Percentiles rank a stretch among this genome's conserved stretches.
Evolutionary conservation across 1,140 invertebrate genomes (phyloP).

Genomic region (Pogonomyrmex barbatus): DNA sequence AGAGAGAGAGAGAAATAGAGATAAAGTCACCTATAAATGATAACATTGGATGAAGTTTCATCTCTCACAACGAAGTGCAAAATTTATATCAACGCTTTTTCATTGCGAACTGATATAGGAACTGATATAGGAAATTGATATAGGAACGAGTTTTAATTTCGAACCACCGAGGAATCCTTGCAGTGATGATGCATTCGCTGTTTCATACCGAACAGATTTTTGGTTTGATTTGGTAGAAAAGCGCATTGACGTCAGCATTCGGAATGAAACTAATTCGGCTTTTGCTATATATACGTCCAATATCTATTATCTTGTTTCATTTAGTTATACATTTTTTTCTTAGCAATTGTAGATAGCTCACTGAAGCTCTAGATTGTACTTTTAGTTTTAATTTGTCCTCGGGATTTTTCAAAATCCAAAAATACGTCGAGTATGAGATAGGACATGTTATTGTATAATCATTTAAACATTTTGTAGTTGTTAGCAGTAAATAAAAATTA

Average conservation of each 20-base stretch:
- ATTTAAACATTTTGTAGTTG: no score
- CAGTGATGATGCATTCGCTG: background rate
- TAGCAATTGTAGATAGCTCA: background rate
- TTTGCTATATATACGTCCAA: background rate
- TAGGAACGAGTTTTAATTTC: constrained; percentile 26
- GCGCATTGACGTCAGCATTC: constrained; percentile 41
- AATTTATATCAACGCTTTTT: constrained; percentile 46
- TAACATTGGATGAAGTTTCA: background rate
- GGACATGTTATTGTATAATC: background rate
- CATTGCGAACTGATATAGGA: background rate
- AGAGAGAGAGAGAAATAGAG: background rate
- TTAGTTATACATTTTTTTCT: background rate
- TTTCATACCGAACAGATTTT: constrained; percentile 19
- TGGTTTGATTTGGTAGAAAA: constrained; percentile 23
- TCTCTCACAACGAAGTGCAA: background rate
- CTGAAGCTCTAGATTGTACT: background rate
- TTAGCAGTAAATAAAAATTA: no score
- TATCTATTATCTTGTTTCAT: background rate
- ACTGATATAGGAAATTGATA: background rate
- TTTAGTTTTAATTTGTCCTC: constrained; percentile 11
- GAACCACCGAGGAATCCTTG: background rate
- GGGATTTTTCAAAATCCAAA: constrained; percentile 4
- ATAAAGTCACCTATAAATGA: background rate
- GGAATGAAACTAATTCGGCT: constrained; percentile 1
- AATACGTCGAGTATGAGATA: background rate